Conservation (phyloP, 2,888 invertebrate species). For the Tillus elongatus region DNA sequence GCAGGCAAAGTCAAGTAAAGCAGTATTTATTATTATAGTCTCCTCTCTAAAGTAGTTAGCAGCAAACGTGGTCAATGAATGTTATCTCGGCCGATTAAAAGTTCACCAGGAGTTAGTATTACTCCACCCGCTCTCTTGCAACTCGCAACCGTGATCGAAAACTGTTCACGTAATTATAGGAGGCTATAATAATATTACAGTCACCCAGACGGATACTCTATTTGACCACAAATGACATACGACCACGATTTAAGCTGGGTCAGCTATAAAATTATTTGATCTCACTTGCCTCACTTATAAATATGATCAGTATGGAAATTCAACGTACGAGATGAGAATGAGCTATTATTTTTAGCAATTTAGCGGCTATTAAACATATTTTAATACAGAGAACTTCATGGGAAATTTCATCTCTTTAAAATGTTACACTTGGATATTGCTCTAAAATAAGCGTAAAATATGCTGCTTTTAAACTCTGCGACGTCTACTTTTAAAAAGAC, state of each 20-base stretch:
- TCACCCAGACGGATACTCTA: constrained; percentile 10
- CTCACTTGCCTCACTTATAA: constrained; percentile 17
- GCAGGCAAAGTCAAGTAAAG: no score
- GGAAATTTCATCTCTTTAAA: no score
- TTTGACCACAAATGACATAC: constrained; percentile 1
- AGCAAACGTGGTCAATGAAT: constrained; percentile 23
- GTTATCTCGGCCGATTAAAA: no score
- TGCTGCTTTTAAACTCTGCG: no score
- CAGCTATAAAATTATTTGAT: constrained; percentile 20
- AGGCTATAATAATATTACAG: constrained; percentile 27
- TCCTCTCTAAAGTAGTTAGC: no score
- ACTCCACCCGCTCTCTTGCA: constrained; percentile 28
- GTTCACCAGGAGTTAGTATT: constrained; percentile 22
- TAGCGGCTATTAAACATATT: no score
- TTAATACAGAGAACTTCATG: no score
- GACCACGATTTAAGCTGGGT: constrained; percentile 8
- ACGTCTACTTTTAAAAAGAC: no score
- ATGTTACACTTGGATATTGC: no score
- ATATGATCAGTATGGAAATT: constrained; percentile 22
- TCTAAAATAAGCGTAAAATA: no score
- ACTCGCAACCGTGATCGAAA: constrained; percentile 26
- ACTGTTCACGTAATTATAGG: constrained; percentile 29
- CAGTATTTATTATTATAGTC: no score
- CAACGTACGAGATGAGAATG: constrained; percentile 15
- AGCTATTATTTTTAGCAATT: no score